Evolutionary conservation across 2,888 invertebrate species (phyloP), one percentile per base, ranked within the genome.

Genomic region (Criorhina ranunculi): DNA sequence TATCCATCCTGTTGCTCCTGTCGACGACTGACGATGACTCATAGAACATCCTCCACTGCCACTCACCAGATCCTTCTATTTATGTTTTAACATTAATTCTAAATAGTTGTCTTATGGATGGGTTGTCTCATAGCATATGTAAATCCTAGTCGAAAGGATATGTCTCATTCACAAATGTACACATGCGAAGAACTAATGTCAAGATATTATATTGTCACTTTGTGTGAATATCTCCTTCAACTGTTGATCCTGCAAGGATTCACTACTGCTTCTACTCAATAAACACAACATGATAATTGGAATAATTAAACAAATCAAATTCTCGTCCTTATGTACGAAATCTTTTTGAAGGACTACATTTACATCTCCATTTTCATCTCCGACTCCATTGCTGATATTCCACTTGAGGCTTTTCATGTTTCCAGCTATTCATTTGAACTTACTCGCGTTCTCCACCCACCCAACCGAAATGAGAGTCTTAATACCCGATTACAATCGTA

Each of bases 401-500:
- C 17, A 24, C 24, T 40, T 59, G 4, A 49, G n/a, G 5, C 8
- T 35, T 37, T n/a, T 17, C n/a, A 12, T 11, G 29, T 2, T 3
- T 19, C 44, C 17, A 3, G 4, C 12, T 5, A 55, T 44, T 24
- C 37, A 37, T 19, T 15, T 24, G 37, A 35, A 24, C 15, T 9
- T 49, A 24, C 15, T 12, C 12, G 15, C 35, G 46, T 8, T 24
- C 37, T n/a, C 12, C 55, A 31, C n/a, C 49, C 75, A 15, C 37
- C 3, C 37, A 9, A 15, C 29, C 19, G 70, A 78, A 77, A 77
- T 55, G 8, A 78, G 66, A 78, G 37, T 37, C 78, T 72, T 82
- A 82, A 82, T 77, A 33, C 77, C 72, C 72, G 82, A 82, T 78
- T 82, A 83, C 78, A 83, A 83, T 83, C 78, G 78, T 83, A 83